Conservation (phyloP, 2,888 invertebrate genomes). For the Nephrotoma appendiculata region DNA sequence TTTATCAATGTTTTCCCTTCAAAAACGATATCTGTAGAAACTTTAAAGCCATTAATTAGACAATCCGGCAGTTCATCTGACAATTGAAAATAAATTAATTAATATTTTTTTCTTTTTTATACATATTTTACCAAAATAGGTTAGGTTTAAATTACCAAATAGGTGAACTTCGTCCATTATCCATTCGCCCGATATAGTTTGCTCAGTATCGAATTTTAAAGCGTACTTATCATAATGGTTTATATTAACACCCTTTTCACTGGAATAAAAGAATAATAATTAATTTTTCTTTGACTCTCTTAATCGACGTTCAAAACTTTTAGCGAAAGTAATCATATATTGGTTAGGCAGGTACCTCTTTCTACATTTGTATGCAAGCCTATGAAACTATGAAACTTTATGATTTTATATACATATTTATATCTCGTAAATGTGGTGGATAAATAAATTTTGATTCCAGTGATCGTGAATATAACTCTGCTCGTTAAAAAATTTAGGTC, state of each 20-base stretch:
- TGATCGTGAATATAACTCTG: too few species aligned
- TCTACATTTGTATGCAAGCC: too few species aligned
- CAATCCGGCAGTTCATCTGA: constrained; percentile 26
- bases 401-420: too few species aligned
- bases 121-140: not conserved
- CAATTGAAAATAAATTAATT: constrained; percentile 2
- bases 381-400: too few species aligned
- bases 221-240: not conserved
- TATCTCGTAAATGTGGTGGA: too few species aligned
- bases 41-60: constrained; percentile 36
- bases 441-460: too few species aligned
- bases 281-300: too few species aligned
- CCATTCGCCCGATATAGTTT: constrained; percentile 30
- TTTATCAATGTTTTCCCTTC: constrained; percentile 27
- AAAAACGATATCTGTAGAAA: constrained; percentile 36
- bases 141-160: constrained; percentile 10
- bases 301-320: too few species aligned
- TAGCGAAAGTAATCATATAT: too few species aligned
- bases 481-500: too few species aligned
- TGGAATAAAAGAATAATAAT: not conserved
- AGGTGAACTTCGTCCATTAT: constrained; percentile 17
- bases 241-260: not conserved
- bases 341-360: too few species aligned
- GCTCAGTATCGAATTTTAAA: constrained; percentile 30
- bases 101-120: not conserved